Evolutionary conservation across 2,797 vertebrate species (phyloP), one percentile per base, ranked within the genome.

Genomic region (Stomatorhinus walkeri): DNA sequence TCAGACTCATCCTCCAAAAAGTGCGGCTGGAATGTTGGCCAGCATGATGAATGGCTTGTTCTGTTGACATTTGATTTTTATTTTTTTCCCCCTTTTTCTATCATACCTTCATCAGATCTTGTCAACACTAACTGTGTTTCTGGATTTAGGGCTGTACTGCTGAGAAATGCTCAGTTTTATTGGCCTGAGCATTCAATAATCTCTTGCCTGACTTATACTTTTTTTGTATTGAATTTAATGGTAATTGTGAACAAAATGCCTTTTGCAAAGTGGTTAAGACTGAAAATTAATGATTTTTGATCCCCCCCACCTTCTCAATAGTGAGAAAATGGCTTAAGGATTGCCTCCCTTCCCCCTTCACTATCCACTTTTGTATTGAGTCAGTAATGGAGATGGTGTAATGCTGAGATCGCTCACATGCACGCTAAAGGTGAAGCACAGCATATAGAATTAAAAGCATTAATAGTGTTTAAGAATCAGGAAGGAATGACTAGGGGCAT

Each of bases 151-250:
- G 8, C 22, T 0, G 48, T 52, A 52, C 48, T 52, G 61, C 49
- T 88, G 87, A 79, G 87, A 49, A 79, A 68, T 36, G 48, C 48
- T 88, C 22, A 10, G 9, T 54, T 88, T 88, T 79, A 88, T 76
- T 52, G 68, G 64, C 64, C 87, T 19, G 10, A 49, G 46, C 46
- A 52, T 48, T 14, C 49, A 85, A 85, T 85, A 85, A 85, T 51
- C 49, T 85, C 84, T 52, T 52, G 48, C 48, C 46, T 9, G 48
- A 52, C 49, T 85, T 51, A 4, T 28, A 52, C 46, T 28, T 85
- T 81, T 48, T 85, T 51, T 85, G 24, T 85, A 85, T 85, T 85
- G 84, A 51, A 28, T 52, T 52, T 51, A 48, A 85, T 24, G 48
- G 48, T 51, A 85, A 85, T 51, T 51, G 46, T 52, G 48, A 54